A percentile compares a stretch with the other conserved stretches of the same genome.
These are phyloP conservation scores for Bambusicola thoracicus DNA, from an alignment of 2,113 vertebrate genomes.

Conservation along the genomic window DNA sequence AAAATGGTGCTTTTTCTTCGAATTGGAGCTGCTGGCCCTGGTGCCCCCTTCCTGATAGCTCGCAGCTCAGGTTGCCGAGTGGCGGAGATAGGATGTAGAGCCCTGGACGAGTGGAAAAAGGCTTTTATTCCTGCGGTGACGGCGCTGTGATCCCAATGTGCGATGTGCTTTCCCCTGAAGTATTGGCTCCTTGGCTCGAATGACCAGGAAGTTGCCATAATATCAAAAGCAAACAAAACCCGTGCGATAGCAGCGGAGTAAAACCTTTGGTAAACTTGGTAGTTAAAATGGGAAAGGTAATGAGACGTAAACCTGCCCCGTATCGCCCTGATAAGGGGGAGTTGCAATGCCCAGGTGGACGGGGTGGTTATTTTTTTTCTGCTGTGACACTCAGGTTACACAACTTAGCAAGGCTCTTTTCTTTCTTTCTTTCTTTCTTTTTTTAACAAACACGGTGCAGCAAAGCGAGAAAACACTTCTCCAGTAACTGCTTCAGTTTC, in stretches of 20 bases:
- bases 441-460: not conserved
- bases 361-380: not conserved
- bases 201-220: constrained; percentile 62
- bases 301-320: constrained; percentile 3
- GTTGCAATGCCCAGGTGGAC: not conserved
- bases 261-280: constrained; percentile 63
- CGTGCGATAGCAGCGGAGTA: constrained; percentile 16
- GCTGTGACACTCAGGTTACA: not conserved
- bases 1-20: not conserved
- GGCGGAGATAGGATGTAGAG: not conserved
- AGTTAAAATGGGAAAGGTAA: constrained; percentile 63
- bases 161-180: not conserved
- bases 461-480: not conserved
- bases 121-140: not conserved
- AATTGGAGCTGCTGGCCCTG: not conserved
- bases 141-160: not conserved
- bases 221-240: constrained; percentile 66
- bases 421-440: not conserved
- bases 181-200: constrained; percentile 21
- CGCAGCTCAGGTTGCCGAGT: not conserved
- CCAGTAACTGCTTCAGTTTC: not conserved
- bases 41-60: not conserved
- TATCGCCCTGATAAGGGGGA: not conserved
- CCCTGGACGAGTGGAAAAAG: not conserved
- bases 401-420: not conserved